Percentiles rank a stretch among this genome's conserved stretches.
These are phyloP conservation scores for Apis dorsata DNA, from an alignment of 1,140 invertebrate species.

Conservation along the genomic window DNA sequence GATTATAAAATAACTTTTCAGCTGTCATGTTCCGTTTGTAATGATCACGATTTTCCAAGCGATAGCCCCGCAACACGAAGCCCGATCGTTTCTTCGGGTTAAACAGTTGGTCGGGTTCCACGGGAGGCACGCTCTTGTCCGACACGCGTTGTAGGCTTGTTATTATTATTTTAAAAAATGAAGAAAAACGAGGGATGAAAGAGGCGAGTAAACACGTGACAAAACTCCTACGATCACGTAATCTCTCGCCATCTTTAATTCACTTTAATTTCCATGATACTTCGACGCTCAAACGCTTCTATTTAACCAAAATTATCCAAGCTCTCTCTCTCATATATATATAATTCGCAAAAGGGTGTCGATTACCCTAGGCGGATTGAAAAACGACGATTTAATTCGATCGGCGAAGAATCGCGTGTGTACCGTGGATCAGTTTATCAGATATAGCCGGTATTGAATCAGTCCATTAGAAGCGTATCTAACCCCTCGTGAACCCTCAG, in stretches of 20 bases:
- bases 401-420: slow-evolving; percentile 30
- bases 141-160: neutral
- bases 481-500: slow-evolving; percentile 60
- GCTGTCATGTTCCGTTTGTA: slow-evolving; percentile 46
- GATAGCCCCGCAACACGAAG: slow-evolving; percentile 35
- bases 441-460: slow-evolving; percentile 78
- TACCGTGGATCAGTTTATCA: slow-evolving; percentile 71
- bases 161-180: neutral
- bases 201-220: neutral
- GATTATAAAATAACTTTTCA: slow-evolving; percentile 41
- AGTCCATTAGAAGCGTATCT: slow-evolving; percentile 75
- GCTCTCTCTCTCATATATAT: accelerated
- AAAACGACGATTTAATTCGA: slow-evolving; percentile 59
- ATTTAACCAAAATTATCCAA: neutral
- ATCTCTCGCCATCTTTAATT: neutral
- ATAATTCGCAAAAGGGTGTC: neutral
- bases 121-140: slow-evolving; percentile 4
- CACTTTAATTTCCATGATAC: too few relatives aligned
- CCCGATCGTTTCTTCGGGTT: slow-evolving; percentile 4
- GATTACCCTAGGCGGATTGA: slow-evolving; percentile 18
- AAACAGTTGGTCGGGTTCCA: slow-evolving; percentile 10
- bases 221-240: slow-evolving; percentile 25
- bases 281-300: too few relatives aligned
- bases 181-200: slow-evolving; percentile 2
- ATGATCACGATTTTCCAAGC: slow-evolving; percentile 34